Conservation (phyloP, 1,140 invertebrate genomes). For the Drosophila virilis region DNA sequence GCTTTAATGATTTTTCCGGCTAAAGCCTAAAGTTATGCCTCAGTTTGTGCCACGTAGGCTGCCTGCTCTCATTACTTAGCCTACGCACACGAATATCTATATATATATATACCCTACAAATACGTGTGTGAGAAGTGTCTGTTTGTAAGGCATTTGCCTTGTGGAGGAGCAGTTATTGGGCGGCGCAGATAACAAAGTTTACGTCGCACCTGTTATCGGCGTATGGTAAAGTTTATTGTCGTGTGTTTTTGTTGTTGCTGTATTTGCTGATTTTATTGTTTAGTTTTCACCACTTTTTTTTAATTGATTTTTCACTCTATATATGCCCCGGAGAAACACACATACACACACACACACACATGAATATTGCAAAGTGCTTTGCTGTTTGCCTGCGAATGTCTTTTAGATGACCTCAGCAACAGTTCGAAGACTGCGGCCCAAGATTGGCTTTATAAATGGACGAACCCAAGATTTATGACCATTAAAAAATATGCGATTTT, state of each 20-base stretch:
- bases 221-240: constrained; percentile 76
- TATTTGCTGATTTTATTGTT: constrained; percentile 59
- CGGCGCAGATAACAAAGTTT: constrained; percentile 52
- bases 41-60: constrained; percentile 37
- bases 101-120: neutral
- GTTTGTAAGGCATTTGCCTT: constrained; percentile 15
- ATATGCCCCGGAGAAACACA: constrained; percentile 28
- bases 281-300: constrained; percentile 74
- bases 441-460: constrained; percentile 26
- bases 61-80: constrained; percentile 14
- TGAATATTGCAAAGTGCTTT: constrained; percentile 47
- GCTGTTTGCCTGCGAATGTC: constrained; percentile 61
- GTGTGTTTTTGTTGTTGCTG: constrained; percentile 26
- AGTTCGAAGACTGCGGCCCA: constrained; percentile 11
- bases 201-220: constrained; percentile 57
- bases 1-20: constrained; percentile 36
- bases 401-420: constrained; percentile 70
- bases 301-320: constrained; percentile 75
- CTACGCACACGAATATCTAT: constrained; percentile 3
- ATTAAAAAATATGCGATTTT: constrained; percentile 20
- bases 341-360: constrained; percentile 16
- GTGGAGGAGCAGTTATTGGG: neutral
- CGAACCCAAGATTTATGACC: constrained; percentile 35
- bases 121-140: constrained; percentile 1
- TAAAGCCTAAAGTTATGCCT: constrained; percentile 77